These are phyloP conservation scores for Caenorhabditis auriculariae DNA, from an alignment of 2,888 invertebrate genomes.

Conservation along the genomic window DNA sequence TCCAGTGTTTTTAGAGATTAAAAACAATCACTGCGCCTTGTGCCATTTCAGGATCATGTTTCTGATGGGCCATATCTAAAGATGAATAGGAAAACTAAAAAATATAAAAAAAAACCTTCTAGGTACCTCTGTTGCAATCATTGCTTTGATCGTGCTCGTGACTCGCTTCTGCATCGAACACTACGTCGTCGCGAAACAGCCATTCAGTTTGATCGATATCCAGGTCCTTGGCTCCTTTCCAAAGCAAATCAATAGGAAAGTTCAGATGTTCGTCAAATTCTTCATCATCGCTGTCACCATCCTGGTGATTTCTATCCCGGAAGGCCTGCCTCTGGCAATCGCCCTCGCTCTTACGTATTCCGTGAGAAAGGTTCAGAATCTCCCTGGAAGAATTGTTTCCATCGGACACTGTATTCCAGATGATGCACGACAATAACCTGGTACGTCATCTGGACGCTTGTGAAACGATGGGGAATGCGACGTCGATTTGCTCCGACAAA, in stretches of 20 bases:
- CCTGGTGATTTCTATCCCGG: constrained; percentile 97
- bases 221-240: constrained; percentile 10
- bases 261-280: constrained; percentile 79
- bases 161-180: constrained; percentile 59
- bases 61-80: no score
- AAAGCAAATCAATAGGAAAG: background rate
- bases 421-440: constrained; percentile 70
- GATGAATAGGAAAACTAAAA: no score
- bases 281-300: constrained; percentile 99
- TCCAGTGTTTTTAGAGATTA: no score
- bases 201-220: constrained; percentile 54
- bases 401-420: constrained; percentile 50
- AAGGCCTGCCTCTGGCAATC: constrained; percentile 96
- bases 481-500: constrained; percentile 69
- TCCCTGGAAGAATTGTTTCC: background rate
- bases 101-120: no score
- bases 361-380: constrained; percentile 81
- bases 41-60: no score
- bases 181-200: constrained; percentile 45
- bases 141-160: constrained; percentile 61
- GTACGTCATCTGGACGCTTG: constrained; percentile 70
- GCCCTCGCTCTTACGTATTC: constrained; percentile 97
- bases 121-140: constrained; percentile 60
- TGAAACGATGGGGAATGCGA: constrained; percentile 70
- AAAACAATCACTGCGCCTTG: no score